Conservation (phyloP, 2,888 invertebrate species). For the Diarsia brunnea region DNA sequence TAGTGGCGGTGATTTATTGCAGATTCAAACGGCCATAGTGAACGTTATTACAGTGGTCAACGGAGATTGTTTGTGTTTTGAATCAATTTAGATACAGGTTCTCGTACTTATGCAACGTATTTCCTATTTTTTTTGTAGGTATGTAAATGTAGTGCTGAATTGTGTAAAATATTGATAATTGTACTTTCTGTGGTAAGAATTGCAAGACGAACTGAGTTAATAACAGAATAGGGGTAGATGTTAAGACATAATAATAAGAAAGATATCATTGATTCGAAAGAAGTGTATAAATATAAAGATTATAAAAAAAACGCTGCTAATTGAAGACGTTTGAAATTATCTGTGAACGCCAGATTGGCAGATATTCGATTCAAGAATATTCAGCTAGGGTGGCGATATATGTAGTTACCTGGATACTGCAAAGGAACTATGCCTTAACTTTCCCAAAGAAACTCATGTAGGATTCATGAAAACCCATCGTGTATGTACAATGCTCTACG, state of each 20-base stretch:
- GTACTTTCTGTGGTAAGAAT: not conserved
- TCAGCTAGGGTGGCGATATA: too few relatives aligned
- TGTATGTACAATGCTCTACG: not conserved
- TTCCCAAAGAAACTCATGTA: not conserved
- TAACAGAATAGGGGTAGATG: not conserved
- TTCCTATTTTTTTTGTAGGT: constrained; percentile 2
- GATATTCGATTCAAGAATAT: not conserved
- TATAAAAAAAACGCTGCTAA: not conserved
- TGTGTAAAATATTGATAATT: not conserved
- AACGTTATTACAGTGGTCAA: constrained; percentile 36
- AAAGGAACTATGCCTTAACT: not conserved
- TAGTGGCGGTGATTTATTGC: constrained; percentile 56
- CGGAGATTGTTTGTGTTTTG: constrained; percentile 29
- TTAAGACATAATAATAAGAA: too few relatives aligned
- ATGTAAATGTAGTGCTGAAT: constrained; percentile 3
- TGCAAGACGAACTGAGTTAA: not conserved
- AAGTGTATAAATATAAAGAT: not conserved
- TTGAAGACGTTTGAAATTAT: too few relatives aligned
- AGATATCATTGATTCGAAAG: not conserved
- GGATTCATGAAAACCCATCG: not conserved
- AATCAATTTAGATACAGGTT: constrained; percentile 42
- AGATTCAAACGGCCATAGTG: constrained; percentile 32
- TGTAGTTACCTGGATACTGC: not conserved
- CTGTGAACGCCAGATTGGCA: not conserved
- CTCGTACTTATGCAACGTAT: constrained; percentile 23